These are phyloP conservation scores for Zaprionus lineosus DNA, from an alignment of 2,888 invertebrate species.

Conservation along the genomic window DNA sequence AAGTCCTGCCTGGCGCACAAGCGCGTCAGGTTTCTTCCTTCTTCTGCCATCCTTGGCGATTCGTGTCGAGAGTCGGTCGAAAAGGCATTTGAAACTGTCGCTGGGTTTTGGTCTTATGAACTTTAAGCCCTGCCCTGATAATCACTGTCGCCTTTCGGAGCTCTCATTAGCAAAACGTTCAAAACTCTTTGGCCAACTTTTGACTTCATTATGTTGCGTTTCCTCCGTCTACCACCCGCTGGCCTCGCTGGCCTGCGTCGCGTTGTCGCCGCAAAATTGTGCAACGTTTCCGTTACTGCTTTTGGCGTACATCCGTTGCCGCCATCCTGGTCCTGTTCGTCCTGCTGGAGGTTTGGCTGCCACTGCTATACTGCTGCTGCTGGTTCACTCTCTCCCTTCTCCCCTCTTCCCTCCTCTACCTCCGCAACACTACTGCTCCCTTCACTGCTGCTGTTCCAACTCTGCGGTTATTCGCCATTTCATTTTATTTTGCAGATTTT, in stretches of 20 bases:
- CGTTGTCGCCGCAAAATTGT: constrained; percentile 71
- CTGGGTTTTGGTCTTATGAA: constrained; percentile 4
- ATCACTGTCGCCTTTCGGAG: constrained; percentile 65
- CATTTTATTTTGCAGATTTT: constrained; percentile 75
- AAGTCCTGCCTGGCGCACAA: no score
- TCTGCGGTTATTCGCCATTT: constrained; percentile 69
- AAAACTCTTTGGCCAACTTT: constrained; percentile 69
- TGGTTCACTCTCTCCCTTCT: not conserved
- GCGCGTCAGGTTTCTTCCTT: no score
- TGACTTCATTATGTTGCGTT: constrained; percentile 73
- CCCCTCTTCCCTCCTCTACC: not conserved
- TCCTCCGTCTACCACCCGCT: constrained; percentile 20
- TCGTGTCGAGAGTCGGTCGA: constrained; percentile 10
- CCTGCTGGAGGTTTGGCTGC: no score
- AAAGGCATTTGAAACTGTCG: constrained; percentile 20
- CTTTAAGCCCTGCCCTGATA: constrained; percentile 48
- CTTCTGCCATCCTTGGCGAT: no score
- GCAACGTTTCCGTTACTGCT: constrained; percentile 72
- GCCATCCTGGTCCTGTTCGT: constrained; percentile 44
- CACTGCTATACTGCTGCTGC: constrained; percentile 6
- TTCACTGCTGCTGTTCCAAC: constrained; percentile 16
- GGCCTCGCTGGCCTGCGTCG: constrained; percentile 18
- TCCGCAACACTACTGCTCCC: not conserved
- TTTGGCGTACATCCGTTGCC: constrained; percentile 73
- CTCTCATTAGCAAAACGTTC: constrained; percentile 74